Base-by-base conservation (phyloP, 2,888 invertebrate species). In the Piscicola geometra region DNA sequence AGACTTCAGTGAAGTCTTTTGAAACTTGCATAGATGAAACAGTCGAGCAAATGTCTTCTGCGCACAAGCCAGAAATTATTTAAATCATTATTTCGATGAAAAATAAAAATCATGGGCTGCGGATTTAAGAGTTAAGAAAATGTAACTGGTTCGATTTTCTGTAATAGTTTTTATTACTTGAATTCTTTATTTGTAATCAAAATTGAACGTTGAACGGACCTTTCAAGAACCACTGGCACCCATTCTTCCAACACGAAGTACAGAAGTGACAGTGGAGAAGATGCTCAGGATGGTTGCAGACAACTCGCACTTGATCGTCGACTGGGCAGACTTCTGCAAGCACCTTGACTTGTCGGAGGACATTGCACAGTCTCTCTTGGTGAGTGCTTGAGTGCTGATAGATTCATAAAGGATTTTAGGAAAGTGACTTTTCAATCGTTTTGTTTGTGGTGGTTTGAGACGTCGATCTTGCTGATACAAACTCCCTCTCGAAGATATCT, bases 281-380 rank as follows among this genome's bases (percentile, higher is more conserved):
- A 41, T 33, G 15, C n/a, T 73, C 21, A 73, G 52, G 33, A 73
- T 35, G 21, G 32, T 73, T 5, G 64, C 56, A 25, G 52, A 35
- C 56, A 28, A 73, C 73, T 30, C 73, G 12, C 30, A 73, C 64
- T 36, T 73, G n/a, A 64, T 73, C 35, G 32, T 28, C 36, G 73
- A 73, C 21, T 73, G 73, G 73, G 5, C n/a, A 21, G 32, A 50
- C n/a, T 41, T 73, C 1, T 73, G 73, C 36, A n/a, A 32, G 33
- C 18, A 52, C 32, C 36, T 73, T 15, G 64, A 52, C 35, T 35
- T 73, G 9, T 35, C 64, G 36, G 64, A 64, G 15, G 73, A 73
- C 25, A 33, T 64, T 64, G 56, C 56, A n/a, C 52, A 73, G n/a
- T 64, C 64, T 30, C 25, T 73, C 28, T 33, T 56, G 73, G 73